phyloP scores from a whole-genome alignment of 2,888 invertebrate species.

The Atrina japonica region DNA sequence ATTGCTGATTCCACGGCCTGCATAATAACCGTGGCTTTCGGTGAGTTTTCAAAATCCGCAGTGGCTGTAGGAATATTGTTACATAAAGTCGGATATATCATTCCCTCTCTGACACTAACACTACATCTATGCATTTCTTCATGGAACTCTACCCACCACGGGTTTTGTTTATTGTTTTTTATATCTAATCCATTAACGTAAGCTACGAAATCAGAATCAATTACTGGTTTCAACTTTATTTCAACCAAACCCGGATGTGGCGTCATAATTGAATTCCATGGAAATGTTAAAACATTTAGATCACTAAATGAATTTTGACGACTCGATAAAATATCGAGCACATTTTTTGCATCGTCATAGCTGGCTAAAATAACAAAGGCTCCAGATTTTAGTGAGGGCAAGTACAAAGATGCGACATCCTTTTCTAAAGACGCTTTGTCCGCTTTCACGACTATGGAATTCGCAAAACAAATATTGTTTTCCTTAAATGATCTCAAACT shows the following conservation, averaged over 20 bases:
- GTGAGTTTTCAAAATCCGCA: constrained; percentile 7
- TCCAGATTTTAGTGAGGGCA: not conserved
- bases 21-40: constrained; percentile 43
- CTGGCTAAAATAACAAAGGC: constrained; percentile 44
- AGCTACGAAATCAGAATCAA: not conserved
- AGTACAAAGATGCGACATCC: not conserved
- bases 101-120: not conserved
- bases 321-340: constrained; percentile 13
- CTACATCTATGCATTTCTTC: constrained; percentile 32
- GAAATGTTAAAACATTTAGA: constrained; percentile 43
- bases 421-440: constrained; percentile 3
- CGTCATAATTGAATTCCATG: constrained; percentile 44
- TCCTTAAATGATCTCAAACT: no score
- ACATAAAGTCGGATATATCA: constrained; percentile 18
- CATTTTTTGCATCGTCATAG: constrained; percentile 27
- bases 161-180: not conserved
- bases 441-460: constrained; percentile 7
- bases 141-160: constrained; percentile 16
- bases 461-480: constrained; percentile 27
- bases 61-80: constrained; percentile 7
- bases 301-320: constrained; percentile 4
- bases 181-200: constrained; percentile 1
- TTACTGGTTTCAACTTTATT: not conserved
- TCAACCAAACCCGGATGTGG: constrained; percentile 25
- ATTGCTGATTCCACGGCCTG: constrained; percentile 58